These are phyloP conservation scores for Anastrepha ludens DNA, from an alignment of 1,140 invertebrate genomes.

Conservation along the genomic window DNA sequence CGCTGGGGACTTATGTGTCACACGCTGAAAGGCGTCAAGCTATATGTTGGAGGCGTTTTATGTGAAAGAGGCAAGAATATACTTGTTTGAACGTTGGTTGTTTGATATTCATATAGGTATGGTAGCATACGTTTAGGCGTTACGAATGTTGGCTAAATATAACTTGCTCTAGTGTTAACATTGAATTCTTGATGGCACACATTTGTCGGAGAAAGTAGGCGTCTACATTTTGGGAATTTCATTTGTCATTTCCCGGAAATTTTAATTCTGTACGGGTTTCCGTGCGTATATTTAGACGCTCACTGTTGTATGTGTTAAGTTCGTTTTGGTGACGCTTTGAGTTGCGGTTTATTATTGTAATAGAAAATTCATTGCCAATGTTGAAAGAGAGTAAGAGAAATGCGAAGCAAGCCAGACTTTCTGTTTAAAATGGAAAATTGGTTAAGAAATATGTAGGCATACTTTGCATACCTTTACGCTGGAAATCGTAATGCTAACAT, in stretches of 20 bases:
- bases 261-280: not conserved
- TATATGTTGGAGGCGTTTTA: not conserved
- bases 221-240: not conserved
- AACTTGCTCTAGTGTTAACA: not conserved
- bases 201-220: not conserved
- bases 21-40: not conserved
- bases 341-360: not conserved
- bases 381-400: no score
- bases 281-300: not conserved
- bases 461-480: no score
- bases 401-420: no score
- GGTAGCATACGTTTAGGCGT: not conserved
- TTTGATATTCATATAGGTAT: not conserved
- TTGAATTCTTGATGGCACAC: not conserved
- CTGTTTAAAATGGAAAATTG: no score
- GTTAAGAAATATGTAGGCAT: no score
- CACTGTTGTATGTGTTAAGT: not conserved
- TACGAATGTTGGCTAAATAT: not conserved
- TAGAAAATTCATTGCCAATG: no score
- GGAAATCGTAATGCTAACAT: no score
- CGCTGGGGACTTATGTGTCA: not conserved
- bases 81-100: not conserved
- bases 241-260: constrained; percentile 19
- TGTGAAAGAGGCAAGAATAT: not conserved
- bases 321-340: not conserved